A percentile compares a stretch with the other conserved stretches of the same genome.
phyloP scores from a whole-genome alignment of 2,797 vertebrate species.

The Acanthornis magna region DNA sequence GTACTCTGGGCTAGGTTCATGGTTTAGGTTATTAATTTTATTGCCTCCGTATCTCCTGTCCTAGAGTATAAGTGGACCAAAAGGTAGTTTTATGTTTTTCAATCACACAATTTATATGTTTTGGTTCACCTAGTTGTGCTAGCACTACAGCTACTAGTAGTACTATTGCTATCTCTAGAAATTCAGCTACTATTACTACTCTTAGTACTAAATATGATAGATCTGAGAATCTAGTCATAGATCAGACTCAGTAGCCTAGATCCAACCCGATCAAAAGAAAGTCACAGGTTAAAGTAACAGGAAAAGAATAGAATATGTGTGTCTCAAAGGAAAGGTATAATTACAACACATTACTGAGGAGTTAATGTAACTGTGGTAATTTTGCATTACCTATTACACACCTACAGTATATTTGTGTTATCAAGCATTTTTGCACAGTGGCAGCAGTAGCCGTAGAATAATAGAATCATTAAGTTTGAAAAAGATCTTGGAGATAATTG shows the following conservation, averaged over 20 bases:
- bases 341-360: not conserved
- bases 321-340: not conserved
- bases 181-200: not conserved
- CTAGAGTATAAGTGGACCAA: not conserved
- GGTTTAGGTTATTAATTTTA: not conserved
- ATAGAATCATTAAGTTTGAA: not conserved
- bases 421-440: not conserved
- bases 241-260: not conserved
- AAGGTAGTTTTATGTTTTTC: not conserved
- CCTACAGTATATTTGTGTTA: not conserved
- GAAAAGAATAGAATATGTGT: not conserved
- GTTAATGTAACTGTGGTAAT: not conserved
- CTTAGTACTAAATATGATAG: not conserved
- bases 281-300: not conserved
- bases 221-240: not conserved
- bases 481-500: not conserved
- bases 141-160: not conserved
- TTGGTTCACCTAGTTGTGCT: not conserved
- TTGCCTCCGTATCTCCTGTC: not conserved
- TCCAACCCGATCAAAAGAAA: not conserved
- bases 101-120: not conserved
- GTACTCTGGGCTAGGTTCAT: not conserved
- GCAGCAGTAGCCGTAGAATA: not conserved
- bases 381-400: not conserved
- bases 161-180: not conserved